Percentiles rank a stretch among this genome's conserved stretches.
Evolutionary conservation across 2,888 invertebrate genomes (phyloP).

Genomic region (Synergus itoensis): DNA sequence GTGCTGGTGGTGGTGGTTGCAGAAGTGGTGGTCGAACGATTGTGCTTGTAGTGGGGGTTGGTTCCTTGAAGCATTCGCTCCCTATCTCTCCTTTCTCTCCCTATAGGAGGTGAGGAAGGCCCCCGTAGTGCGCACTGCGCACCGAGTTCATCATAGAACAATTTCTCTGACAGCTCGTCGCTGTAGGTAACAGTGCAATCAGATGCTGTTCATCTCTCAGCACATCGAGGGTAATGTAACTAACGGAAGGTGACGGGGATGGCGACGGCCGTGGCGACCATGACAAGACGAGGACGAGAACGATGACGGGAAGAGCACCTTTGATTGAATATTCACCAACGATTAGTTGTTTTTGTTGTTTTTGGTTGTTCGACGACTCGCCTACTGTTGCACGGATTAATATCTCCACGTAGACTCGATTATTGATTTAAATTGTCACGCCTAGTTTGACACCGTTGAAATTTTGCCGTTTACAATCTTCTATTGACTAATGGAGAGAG

Average conservation of each 20-base stretch:
- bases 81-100: conserved; percentile 60
- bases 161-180: conserved; percentile 72
- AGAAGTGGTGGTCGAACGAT: conserved; percentile 63
- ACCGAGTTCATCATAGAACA: conserved; percentile 74
- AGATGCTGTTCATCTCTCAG: conserved; percentile 58
- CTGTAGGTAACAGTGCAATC: conserved; percentile 60
- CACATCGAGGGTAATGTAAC: conserved; percentile 34
- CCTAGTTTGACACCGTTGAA: neutral
- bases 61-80: conserved; percentile 62
- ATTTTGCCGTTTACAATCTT: neutral
- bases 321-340: no score
- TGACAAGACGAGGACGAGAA: no score
- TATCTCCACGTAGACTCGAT: neutral
- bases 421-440: neutral
- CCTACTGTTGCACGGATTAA: no score
- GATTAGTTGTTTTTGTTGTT: no score
- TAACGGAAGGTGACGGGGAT: neutral
- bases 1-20: conserved; percentile 62
- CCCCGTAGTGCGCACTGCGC: conserved; percentile 70
- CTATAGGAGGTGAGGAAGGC: conserved; percentile 68
- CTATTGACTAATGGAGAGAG: conserved; percentile 48
- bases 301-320: no score
- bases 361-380: no score
- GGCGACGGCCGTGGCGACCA: no score
- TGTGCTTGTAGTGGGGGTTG: conserved; percentile 60